Evolutionary conservation across 2,888 invertebrate genomes (phyloP).

Genomic region (Phorcus lineatus): DNA sequence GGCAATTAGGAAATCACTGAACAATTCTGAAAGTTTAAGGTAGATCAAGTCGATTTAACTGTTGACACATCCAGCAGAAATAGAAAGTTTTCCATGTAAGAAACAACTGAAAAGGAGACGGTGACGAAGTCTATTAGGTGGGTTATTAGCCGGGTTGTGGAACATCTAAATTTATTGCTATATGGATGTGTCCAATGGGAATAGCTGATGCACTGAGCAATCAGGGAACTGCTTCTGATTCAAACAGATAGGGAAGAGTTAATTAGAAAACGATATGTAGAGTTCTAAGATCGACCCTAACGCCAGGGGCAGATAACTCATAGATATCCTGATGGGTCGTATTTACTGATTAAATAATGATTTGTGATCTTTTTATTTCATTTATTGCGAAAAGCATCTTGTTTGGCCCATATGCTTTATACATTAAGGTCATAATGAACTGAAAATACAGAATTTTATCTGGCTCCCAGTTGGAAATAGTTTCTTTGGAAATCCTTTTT

Average conservation of each 20-base stretch:
- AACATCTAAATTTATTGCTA: slow-evolving; percentile 20
- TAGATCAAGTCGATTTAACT: no score
- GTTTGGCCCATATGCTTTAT: neutral
- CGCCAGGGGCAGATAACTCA: neutral
- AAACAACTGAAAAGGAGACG: no score
- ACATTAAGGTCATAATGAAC: neutral
- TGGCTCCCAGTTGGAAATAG: no score
- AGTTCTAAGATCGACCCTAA: neutral
- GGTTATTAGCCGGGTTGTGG: neutral
- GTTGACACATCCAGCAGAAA: no score
- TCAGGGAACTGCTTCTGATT: neutral
- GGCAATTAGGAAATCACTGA: no score
- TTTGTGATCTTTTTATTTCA: neutral
- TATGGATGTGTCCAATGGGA: slow-evolving; percentile 22
- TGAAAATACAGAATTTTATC: no score
- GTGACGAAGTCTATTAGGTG: neutral
- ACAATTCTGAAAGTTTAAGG: no score
- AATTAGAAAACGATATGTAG: slow-evolving; percentile 29
- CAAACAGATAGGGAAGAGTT: slow-evolving; percentile 20
- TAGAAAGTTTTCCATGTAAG: no score
- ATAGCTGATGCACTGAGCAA: slow-evolving; percentile 25
- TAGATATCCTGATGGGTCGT: neutral
- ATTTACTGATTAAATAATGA: neutral
- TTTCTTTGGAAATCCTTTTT: no score
- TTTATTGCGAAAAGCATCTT: neutral